Evolutionary conservation across 2,888 invertebrate species (phyloP), one percentile per base, ranked within the genome.

Genomic region (Clusia tigrina): DNA sequence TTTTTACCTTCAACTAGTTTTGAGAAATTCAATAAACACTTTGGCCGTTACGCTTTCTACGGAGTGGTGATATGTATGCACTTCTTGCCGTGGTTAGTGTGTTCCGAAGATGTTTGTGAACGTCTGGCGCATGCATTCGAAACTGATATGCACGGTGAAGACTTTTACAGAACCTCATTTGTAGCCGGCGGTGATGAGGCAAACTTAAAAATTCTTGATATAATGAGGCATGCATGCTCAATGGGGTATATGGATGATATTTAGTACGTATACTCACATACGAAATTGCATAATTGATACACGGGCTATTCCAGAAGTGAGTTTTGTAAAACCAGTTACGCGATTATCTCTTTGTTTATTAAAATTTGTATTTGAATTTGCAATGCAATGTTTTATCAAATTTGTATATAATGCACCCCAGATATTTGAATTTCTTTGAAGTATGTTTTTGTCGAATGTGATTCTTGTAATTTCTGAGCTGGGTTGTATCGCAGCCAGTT

Each of bases 61-160:
- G 83, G 83, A 1, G 77, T 72, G 2, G 68, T 81, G 71, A 68
- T 83, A 37, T 79, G 78, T 58, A 74, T 81, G 66, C 79, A 82
- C 61, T 83, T 82, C 26, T 58, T 81, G 65, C 83, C 82, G 2
- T 83, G 81, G 81, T 69, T 80, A 52, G 62, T 77, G 17, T 79
- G 79, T 64, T 71, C 58, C 26, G 75, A 78, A 2, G 62, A 70
- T 1, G 83, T 82, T 18, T 78, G 81, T 25, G 67, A 67, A 1
- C 64, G 67, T 12, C 58, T 83, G 0, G 74, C 82, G 2, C 60
- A 75, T 10, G 69, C 76, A 26, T 82, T 81, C 58, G 81, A 75
- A 54, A 72, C 72, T 5, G 78, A 82, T 68, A 67, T 82, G 69
- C 71, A 76, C 23, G 70, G 82, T 26, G 67, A 73, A 25, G 78